Base-by-base conservation (phyloP, 1,140 invertebrate genomes). In the Littorina saxatilis region DNA sequence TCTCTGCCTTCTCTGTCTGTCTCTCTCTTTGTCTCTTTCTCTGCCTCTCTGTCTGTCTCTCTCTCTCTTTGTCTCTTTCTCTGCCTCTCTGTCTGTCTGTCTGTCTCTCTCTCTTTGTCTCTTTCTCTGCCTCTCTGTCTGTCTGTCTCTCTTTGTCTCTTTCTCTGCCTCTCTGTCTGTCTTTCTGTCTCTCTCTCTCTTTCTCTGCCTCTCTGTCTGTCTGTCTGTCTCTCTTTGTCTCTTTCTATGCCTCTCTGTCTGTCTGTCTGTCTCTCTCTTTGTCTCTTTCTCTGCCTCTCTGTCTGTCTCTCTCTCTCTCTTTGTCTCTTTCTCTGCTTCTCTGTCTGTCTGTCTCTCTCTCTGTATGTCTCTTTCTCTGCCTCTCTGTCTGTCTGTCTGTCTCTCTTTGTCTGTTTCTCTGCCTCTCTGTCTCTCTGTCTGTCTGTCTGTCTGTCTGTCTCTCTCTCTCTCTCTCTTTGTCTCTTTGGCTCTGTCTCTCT, bases 381-480 rank as follows among this genome's bases (percentile, higher is more conserved):
- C 7, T 47, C 43, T 47, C 43, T 47, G 43, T 47, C 43, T 47
- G 7, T 47, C 43, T 47, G 7, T 47, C 7, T 47, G 17, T 47
- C 43, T 47, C 43, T 47, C 7, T 47, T 17, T 47, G 43, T 47
- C 43, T 47, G 43, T 47, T 17, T 78, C 5, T 47, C n/a, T 78
- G 50, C 27, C n/a, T 47, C 5, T 78, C 9, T 78, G 4, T 47
- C n/a, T 78, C 9, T 78, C n/a, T 47, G 27, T 78, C 23, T 78
- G 27, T 47, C n/a, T 78, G 50, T 78, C n/a, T 47, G 27, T 78
- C 37, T 58, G n/a, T 58, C 37, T 78, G 37, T 78, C 37, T 58
- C 37, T 78, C 7, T 78, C 37, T 66, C 7, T 66, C 32, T 66
- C 5, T 66, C 32, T 66, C 7, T 66, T 23, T 66, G 61, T 66